phyloP scores from a whole-genome alignment of 1,140 invertebrate genomes.

The Drosophila biarmipes region DNA sequence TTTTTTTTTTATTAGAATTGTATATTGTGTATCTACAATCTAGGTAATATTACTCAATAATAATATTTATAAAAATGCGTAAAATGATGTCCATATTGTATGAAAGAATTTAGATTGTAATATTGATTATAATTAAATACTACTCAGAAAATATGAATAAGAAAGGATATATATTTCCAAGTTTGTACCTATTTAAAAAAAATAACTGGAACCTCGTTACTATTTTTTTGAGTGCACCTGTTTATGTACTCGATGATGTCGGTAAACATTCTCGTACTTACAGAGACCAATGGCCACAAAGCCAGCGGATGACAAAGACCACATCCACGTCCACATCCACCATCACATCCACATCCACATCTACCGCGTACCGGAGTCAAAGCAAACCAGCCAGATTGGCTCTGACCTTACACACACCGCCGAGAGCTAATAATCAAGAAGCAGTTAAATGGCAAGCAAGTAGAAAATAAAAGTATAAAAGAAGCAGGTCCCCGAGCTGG shows the following conservation, averaged over 20 bases:
- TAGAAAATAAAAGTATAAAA: conserved; percentile 37
- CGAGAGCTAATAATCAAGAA: conserved; percentile 69
- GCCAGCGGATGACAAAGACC: conserved; percentile 39
- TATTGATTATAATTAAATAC: neutral
- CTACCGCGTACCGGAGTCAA: conserved; percentile 63
- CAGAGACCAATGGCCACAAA: conserved; percentile 34
- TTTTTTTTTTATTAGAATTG: too few relatives aligned
- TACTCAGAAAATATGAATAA: neutral
- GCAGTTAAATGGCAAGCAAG: conserved; percentile 69
- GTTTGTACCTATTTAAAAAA: too few relatives aligned
- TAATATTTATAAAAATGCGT: too few relatives aligned
- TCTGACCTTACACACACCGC: conserved; percentile 67
- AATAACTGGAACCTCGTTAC: too few relatives aligned
- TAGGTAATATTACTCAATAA: too few relatives aligned
- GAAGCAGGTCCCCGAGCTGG: conserved; percentile 40
- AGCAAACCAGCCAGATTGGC: conserved; percentile 66
- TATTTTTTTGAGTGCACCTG: conserved; percentile 2
- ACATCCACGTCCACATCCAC: conserved; percentile 11
- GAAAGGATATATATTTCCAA: too few relatives aligned
- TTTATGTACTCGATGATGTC: conserved; percentile 6
- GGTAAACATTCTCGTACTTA: conserved; percentile 37
- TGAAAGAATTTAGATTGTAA: neutral
- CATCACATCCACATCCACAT: conserved; percentile 16
- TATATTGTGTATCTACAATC: too few relatives aligned
- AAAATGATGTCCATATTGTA: too few relatives aligned